phyloP scores from a whole-genome alignment of 2,888 invertebrate species.

The Ligdia adustata region DNA sequence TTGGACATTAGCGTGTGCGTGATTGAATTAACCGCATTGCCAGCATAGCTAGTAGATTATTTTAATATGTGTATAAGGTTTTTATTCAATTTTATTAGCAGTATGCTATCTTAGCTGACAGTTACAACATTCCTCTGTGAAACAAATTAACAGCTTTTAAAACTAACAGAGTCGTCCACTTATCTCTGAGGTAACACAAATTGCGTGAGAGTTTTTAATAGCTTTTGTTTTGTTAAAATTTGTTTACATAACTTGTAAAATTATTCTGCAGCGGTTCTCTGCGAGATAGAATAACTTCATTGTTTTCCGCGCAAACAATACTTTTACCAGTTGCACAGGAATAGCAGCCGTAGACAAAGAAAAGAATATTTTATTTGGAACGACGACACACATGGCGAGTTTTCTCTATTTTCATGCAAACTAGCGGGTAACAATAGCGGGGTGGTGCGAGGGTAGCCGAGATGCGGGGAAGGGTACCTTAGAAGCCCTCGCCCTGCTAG shows the following conservation, averaged over 20 bases:
- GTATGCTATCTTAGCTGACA: slow-evolving; percentile 9
- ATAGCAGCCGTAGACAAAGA: slow-evolving; percentile 69
- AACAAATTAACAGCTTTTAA: slow-evolving; percentile 15
- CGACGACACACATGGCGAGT: slow-evolving; percentile 73
- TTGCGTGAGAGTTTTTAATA: slow-evolving; percentile 23
- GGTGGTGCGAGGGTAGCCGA: slow-evolving; percentile 49
- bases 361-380: slow-evolving; percentile 76
- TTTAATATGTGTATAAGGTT: no score
- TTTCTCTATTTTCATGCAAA: slow-evolving; percentile 78
- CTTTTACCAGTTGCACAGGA: slow-evolving; percentile 68
- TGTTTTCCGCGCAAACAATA: slow-evolving; percentile 65
- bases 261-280: slow-evolving; percentile 43
- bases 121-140: slow-evolving; percentile 11
- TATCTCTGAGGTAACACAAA: slow-evolving; percentile 15
- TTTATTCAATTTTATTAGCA: slow-evolving; percentile 12
- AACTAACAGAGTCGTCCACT: slow-evolving; percentile 18
- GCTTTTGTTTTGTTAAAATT: slow-evolving; percentile 22
- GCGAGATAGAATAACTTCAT: slow-evolving; percentile 56
- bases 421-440: slow-evolving; percentile 71
- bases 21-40: slow-evolving; percentile 20
- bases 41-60: slow-evolving; percentile 25
- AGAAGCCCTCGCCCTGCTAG: slow-evolving; percentile 59
- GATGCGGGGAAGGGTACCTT: slow-evolving; percentile 43
- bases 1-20: slow-evolving; percentile 23
- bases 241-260: slow-evolving; percentile 47